These are phyloP conservation scores for Petrolisthes cinctipes DNA, from an alignment of 2,888 invertebrate genomes.

Conservation along the genomic window DNA sequence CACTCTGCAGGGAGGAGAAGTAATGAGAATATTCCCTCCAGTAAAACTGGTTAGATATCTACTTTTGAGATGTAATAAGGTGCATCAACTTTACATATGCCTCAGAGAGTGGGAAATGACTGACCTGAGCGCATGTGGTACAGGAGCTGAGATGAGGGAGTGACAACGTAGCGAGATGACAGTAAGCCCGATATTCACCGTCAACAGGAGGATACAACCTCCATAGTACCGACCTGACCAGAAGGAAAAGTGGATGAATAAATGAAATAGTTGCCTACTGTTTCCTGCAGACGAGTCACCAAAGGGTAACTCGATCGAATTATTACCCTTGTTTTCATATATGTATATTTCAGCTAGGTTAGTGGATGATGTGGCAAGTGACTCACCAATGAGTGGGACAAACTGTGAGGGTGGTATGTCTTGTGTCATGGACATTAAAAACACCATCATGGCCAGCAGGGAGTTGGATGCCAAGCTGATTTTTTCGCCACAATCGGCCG, in stretches of 20 bases:
- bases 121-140: background rate
- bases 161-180: conserved; percentile 17
- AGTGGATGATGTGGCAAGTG: background rate
- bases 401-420: conserved; percentile 51
- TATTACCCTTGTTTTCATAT: background rate
- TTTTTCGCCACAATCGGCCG: conserved; percentile 61
- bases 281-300: background rate
- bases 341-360: too few species aligned
- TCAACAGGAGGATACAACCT: conserved; percentile 40
- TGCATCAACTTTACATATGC: too few species aligned
- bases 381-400: conserved; percentile 51
- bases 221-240: conserved; percentile 61
- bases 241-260: too few species aligned
- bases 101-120: too few species aligned
- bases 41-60: too few species aligned
- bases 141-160: background rate
- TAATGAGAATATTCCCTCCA: too few species aligned
- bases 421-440: conserved; percentile 60
- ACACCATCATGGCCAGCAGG: conserved; percentile 63
- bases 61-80: too few species aligned
- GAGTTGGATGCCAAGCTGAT: conserved; percentile 57
- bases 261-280: too few species aligned
- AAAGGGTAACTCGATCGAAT: too few species aligned
- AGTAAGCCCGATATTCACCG: conserved; percentile 42
- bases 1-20: too few species aligned